Percentiles rank a stretch among this genome's conserved stretches.
Evolutionary conservation across 1,140 invertebrate species (phyloP).

Genomic region (Drosophila nikananu): DNA sequence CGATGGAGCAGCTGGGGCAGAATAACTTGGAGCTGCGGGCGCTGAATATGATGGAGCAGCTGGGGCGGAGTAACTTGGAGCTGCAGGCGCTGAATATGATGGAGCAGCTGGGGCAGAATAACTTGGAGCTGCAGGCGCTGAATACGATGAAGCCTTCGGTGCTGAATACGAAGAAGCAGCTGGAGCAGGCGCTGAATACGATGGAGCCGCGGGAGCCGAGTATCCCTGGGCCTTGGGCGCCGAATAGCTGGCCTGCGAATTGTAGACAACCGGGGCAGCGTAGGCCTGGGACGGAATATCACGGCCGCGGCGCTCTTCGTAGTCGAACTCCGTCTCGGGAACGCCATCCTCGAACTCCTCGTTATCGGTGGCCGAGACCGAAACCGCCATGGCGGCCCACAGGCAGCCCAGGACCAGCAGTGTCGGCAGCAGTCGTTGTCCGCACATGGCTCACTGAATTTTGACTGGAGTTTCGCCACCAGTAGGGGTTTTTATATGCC

Average conservation of each 20-base stretch:
- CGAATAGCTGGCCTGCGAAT: conserved; percentile 51
- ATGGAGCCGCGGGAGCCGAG: conserved; percentile 23
- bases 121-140: conserved; percentile 16
- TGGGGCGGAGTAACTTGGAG: no score
- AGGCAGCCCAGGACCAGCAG: conserved; percentile 50
- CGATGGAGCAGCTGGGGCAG: background rate
- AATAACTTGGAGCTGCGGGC: background rate
- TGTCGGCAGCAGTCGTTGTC: conserved; percentile 39
- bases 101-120: conserved; percentile 13
- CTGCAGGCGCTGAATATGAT: conserved; percentile 26
- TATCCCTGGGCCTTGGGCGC: conserved; percentile 24
- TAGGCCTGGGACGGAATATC: conserved; percentile 58
- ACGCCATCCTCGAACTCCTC: conserved; percentile 52
- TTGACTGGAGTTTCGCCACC: conserved; percentile 28
- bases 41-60: conserved; percentile 35
- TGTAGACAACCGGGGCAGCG: conserved; percentile 56
- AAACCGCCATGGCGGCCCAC: conserved; percentile 8
- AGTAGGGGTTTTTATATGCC: conserved; percentile 52
- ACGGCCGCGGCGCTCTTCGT: conserved; percentile 40
- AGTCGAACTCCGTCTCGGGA: conserved; percentile 31
- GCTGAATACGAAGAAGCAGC: conserved; percentile 20
- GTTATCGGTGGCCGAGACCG: conserved; percentile 9
- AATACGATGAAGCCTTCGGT: conserved; percentile 22
- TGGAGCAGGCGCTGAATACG: conserved; percentile 31
- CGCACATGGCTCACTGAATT: conserved; percentile 43